A percentile compares a stretch with the other conserved stretches of the same genome.
Conservation (phyloP, 2,113 vertebrate genomes). For the Nettapus auritus region DNA sequence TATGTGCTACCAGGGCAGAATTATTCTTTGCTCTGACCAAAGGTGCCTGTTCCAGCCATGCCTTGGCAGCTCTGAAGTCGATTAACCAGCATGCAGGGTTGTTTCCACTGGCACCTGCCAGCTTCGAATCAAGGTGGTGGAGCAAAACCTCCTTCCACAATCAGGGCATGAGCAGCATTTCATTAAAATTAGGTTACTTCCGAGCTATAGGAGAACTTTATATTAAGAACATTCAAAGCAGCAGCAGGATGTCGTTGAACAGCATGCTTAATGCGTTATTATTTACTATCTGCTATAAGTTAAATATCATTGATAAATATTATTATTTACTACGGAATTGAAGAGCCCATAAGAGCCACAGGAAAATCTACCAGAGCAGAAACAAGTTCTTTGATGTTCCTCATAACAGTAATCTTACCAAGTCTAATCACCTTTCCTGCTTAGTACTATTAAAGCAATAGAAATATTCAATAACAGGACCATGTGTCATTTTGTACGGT, state of each 20-base stretch:
- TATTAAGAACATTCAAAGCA: not conserved
- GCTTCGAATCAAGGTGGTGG: not conserved
- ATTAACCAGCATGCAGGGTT: not conserved
- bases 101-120: not conserved
- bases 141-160: not conserved
- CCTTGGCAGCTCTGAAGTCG: not conserved
- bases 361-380: not conserved
- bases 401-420: not conserved
- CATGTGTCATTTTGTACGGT: not conserved
- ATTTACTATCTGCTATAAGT: not conserved
- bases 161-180: not conserved
- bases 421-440: not conserved
- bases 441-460: not conserved
- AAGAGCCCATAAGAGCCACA: not conserved
- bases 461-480: not conserved
- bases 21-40: not conserved
- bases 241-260: not conserved
- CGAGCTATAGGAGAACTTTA: not conserved
- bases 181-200: not conserved
- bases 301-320: not conserved
- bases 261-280: not conserved
- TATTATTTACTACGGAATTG: not conserved
- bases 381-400: not conserved
- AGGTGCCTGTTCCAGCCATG: not conserved
- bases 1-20: not conserved